Conservation (phyloP, 2,888 invertebrate species). For the Eupsilia transversa region DNA sequence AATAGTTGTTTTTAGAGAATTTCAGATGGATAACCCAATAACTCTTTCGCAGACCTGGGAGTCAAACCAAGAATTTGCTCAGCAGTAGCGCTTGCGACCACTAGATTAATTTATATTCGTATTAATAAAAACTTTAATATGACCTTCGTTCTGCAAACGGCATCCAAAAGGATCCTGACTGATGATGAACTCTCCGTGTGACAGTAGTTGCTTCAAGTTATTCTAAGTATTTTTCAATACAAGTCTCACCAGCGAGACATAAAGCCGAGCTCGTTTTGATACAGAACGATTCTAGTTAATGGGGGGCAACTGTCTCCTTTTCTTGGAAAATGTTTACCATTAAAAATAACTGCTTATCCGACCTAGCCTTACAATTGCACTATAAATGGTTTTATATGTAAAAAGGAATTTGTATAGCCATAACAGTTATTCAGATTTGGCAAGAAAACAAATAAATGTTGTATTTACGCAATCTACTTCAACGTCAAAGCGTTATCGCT, state of each 20-base stretch:
- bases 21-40: too few species aligned
- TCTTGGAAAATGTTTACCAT: slow-evolving; percentile 19
- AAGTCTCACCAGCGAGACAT: not conserved
- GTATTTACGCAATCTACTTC: not conserved
- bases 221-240: slow-evolving; percentile 13
- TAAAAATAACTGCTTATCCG: slow-evolving; percentile 8
- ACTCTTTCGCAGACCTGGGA: too few species aligned
- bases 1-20: too few species aligned
- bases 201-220: not conserved
- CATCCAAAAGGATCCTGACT: not conserved
- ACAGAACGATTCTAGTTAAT: slow-evolving; percentile 2
- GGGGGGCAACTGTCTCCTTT: not conserved
- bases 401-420: slow-evolving; percentile 19
- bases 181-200: not conserved
- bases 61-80: too few species aligned
- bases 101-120: too few species aligned
- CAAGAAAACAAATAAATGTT: slow-evolving; percentile 8
- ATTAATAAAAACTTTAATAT: not conserved
- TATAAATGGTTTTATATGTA: not conserved
- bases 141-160: not conserved
- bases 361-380: slow-evolving; percentile 1
- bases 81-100: too few species aligned
- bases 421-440: slow-evolving; percentile 24
- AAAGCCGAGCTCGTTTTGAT: not conserved
- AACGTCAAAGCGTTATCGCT: slow-evolving; percentile 10